Conservation (phyloP, 2,797 vertebrate species). For the Takifugu rubripes region DNA sequence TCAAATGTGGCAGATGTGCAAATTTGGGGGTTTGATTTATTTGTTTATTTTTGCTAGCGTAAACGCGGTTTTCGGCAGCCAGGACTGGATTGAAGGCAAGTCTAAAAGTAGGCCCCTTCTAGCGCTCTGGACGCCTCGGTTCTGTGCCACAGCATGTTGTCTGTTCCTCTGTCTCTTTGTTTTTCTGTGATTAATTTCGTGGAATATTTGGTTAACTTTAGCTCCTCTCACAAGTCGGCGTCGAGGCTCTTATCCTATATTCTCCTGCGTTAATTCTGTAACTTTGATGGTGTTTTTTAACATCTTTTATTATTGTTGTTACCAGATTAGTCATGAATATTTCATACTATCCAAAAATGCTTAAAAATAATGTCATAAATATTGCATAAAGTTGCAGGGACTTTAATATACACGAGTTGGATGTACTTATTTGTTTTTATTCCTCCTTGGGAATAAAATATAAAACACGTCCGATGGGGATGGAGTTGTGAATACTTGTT, state of each 20-base stretch:
- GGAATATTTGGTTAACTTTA: too few relatives aligned
- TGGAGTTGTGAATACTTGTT: conserved; percentile 26
- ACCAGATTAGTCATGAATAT: conserved; percentile 26
- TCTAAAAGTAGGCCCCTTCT: conserved; percentile 2
- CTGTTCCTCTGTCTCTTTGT: not conserved
- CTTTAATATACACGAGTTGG: conserved; percentile 11
- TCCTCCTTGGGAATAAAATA: conserved; percentile 29
- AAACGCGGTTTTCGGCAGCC: too few relatives aligned
- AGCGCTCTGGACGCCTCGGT: not conserved
- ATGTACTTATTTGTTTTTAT: not conserved
- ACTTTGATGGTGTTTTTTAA: not conserved
- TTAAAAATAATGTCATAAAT: conserved; percentile 19
- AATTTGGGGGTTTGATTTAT: too few relatives aligned
- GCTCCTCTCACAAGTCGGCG: not conserved
- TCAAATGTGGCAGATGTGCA: conserved; percentile 38
- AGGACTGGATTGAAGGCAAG: too few relatives aligned
- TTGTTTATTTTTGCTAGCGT: too few relatives aligned
- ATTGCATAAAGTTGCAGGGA: conserved; percentile 14
- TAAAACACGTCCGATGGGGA: conserved; percentile 16
- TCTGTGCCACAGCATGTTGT: not conserved
- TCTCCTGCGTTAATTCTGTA: not conserved
- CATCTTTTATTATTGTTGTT: conserved; percentile 23
- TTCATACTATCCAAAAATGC: conserved; percentile 10
- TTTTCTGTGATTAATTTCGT: too few relatives aligned
- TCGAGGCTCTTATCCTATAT: not conserved